Evolutionary conservation across 2,113 vertebrate species (phyloP).

Genomic region (Coptodon bakossiorum): DNA sequence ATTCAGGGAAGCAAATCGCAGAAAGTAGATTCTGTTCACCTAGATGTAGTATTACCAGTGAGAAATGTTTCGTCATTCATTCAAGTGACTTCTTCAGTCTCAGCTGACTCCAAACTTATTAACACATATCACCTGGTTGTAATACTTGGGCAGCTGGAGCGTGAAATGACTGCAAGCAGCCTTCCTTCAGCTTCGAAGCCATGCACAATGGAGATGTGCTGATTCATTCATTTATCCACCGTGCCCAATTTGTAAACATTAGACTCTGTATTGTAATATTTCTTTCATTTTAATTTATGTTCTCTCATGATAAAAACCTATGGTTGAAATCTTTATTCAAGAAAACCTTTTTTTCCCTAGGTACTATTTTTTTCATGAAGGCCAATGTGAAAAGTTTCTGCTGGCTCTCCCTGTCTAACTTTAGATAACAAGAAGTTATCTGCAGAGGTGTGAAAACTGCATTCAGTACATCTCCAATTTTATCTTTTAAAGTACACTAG

Average conservation of each 20-base stretch:
- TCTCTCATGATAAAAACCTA: neutral
- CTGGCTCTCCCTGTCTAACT: neutral
- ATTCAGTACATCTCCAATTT: neutral
- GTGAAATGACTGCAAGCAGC: neutral
- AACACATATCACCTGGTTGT: neutral
- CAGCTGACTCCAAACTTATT: neutral
- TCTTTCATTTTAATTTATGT: neutral
- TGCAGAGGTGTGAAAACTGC: neutral
- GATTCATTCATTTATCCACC: neutral
- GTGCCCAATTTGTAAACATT: neutral
- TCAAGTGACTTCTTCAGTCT: neutral
- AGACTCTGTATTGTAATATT: neutral
- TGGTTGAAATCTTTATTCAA: neutral
- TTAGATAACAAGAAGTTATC: neutral
- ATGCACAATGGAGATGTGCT: neutral
- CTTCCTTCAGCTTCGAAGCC: neutral
- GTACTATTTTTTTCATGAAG: neutral
- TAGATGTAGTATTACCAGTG: neutral
- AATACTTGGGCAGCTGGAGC: fast-evolving
- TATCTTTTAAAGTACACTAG: neutral
- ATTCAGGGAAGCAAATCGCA: neutral
- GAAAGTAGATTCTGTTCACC: neutral
- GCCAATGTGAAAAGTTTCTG: neutral
- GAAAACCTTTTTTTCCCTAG: neutral
- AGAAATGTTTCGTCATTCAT: fast-evolving